Evolutionary conservation across 2,888 invertebrate species (phyloP), one percentile per base, ranked within the genome.

Genomic region (Galerucella nymphaeae): DNA sequence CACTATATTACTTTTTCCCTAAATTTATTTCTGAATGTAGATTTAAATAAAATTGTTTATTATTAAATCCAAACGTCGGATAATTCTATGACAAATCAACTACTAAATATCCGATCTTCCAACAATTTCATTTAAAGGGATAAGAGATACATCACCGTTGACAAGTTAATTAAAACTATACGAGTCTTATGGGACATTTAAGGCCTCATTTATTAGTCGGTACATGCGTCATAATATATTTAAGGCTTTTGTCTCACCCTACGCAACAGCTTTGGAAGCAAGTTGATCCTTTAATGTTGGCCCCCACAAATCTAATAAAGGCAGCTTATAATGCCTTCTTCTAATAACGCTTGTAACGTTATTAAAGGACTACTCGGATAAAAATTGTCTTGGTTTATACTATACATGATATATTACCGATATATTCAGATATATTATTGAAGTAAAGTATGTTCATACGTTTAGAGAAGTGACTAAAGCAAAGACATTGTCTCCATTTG

Each of bases 161-260:
- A 78, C 77, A 77, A 76, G 71, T 77, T 78, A 77, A 78, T 78
- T 78, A 75, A 78, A 78, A 67, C 65, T 65, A 67, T 70, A 75
- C 74, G 72, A 72, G 71, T 68, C 72, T 71, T 67, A 70, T 65
- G 73, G 63, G 65, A 61, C 73, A 72, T 71, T 73, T 74, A 74
- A 78, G 71, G 71, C 70, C 73, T 75, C 77, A 70, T 79, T 79
- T 80, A 80, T 80, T 79, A 76, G 77, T 77, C 69, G 71, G 65
- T 74, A 77, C 77, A 80, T 79, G 78, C 78, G 77, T 79, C 80
- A 79, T 80, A 80, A 80, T 79, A 79, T 80, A 80, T 80, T 80
- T 80, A 80, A 79, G 78, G 78, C 70, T 67, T 65, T 74, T 68
- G 62, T 71, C 61, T 50, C 48, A 45, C 66, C 67, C 57, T 9